Percentiles rank a stretch among this genome's conserved stretches.
These are phyloP conservation scores for Drosophila chauvacae DNA, from an alignment of 1,140 invertebrate genomes.

Conservation along the genomic window DNA sequence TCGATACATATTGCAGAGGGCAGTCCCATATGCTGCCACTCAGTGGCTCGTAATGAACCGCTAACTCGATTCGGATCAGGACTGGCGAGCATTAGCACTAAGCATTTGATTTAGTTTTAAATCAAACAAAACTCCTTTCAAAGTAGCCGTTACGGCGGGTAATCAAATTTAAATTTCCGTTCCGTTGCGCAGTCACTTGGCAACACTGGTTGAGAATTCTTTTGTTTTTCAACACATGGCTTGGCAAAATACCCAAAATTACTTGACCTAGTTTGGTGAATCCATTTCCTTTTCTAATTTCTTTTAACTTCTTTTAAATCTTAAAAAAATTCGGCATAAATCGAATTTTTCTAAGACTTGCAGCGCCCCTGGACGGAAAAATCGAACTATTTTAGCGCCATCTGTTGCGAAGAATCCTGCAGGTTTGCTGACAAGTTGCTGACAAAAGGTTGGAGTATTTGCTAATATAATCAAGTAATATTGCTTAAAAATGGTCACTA, in stretches of 20 bases:
- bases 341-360: not conserved
- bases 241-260: not conserved
- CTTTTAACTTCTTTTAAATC: not conserved
- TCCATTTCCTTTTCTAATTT: fast-evolving
- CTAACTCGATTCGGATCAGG: not conserved
- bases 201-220: not conserved
- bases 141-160: not conserved
- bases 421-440: no score
- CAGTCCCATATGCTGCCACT: not conserved
- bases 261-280: not conserved
- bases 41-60: conserved; percentile 4
- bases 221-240: not conserved
- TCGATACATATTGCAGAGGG: conserved; percentile 6
- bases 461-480: not conserved
- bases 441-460: not conserved
- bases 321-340: no score
- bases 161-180: not conserved
- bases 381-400: not conserved
- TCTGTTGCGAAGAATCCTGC: not conserved
- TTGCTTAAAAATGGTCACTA: not conserved
- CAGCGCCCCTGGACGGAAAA: not conserved
- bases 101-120: not conserved
- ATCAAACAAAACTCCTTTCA: not conserved
- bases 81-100: no score
- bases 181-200: not conserved